Evolutionary conservation across 2,888 invertebrate genomes (phyloP), one percentile per base, ranked within the genome.

Genomic region (Steinernema hermaphroditum): DNA sequence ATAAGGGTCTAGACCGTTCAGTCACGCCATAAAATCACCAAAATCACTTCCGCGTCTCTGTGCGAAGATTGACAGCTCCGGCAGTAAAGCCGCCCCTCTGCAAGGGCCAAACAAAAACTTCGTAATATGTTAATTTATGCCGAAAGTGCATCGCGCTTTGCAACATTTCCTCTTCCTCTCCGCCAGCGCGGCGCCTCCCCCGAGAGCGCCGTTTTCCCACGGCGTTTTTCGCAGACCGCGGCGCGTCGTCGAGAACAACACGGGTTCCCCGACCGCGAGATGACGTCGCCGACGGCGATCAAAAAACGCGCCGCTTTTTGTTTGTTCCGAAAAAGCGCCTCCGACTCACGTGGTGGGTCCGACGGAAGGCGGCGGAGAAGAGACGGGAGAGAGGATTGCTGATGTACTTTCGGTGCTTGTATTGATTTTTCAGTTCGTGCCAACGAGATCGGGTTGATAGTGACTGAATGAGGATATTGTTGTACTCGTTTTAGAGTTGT

Each of bases 271-370:
- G 46, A 16, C 6, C 46, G 46, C 46, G 22, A 16, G 46, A 46
- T 46, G 46, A 46, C 46, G 46, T 46, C 46, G 46, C 46, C 46
- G 46, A 46, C 46, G 46, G 46, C 16, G 46, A 46, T 19, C 46
- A 46, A 46, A 19, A 46, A 46, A 46, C 46, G 22, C 46, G 46
- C 46, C n/a, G 46, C 16, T 46, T 46, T 46, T 46, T 46, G 46
- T 46, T 46, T 46, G 46, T 16, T 19, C n/a, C 46, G n/a, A 19
- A 46, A 46, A 46, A 16, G 16, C 46, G 46, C 8, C 43, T 8
- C 6, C 9, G 46, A 46, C 6, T 4, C 46, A 46, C 46, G 22
- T 46, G 46, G 46, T 6, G 9, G 46, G n/a, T 4, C 16, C 16
- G 43, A 14, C 9, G 8, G 9, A 14, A 12, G 8, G 43, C 9